Evolutionary conservation across 2,797 vertebrate genomes (phyloP), one percentile per base, ranked within the genome.

Genomic region (Anguilla obscura): DNA sequence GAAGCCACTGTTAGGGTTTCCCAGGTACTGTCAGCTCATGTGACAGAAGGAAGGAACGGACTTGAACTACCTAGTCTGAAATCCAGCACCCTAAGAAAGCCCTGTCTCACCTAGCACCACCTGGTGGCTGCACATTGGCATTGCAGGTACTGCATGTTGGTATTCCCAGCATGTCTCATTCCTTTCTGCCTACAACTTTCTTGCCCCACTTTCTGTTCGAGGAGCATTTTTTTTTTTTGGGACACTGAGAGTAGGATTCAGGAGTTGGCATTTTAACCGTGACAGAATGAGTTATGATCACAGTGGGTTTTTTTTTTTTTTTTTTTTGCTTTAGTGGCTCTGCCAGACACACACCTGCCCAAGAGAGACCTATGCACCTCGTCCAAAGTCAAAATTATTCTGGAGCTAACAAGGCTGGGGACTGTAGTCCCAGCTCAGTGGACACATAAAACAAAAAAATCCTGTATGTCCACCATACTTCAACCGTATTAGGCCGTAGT

Each of bases 251-350:
- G 33, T 50, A 24, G 40, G 24, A 48, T 50, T 50, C 16, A 48
- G 79, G 21, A 24, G 0, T 3, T n/a, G 79, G 21, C 3, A 50
- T 82, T 82, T 82, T 24, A 50, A n/a, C 21, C 50, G 12, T 48
- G 79, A 82, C 79, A 82, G 79, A 50, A 82, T 82, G 79, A 82
- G 79, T 45, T 24, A 82, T n/a, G 79, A 82, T 21, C 79, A 24
- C 45, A 9, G 74, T 7, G 74, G 18, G 3, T 45, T 45, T 45
- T 45, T 45, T 45, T 45, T 45, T 45, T 5, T 24, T 21, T 5
- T 7, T 45, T 24, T 74, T 40, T 33, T 21, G 14, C 76, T 45
- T 21, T 6, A 48, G 71, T 18, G 5, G 16, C 76, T 48, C 3
- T 24, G 18, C 16, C 4, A 45, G 18, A 10, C 76, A 10, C 76